phyloP scores from a whole-genome alignment of 2,113 vertebrate genomes.

The Xerus inauris region DNA sequence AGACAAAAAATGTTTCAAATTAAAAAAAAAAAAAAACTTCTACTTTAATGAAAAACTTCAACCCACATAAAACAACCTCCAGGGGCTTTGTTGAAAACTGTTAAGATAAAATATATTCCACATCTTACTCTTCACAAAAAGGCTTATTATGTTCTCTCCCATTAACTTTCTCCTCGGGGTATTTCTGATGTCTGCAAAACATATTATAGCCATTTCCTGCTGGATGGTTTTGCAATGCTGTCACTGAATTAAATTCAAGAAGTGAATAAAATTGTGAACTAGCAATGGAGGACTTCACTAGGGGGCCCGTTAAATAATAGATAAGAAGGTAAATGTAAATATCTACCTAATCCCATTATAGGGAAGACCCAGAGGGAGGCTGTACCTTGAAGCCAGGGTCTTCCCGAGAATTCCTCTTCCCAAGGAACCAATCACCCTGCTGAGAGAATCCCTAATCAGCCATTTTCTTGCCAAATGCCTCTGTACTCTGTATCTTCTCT shows the following conservation, averaged over 20 bases:
- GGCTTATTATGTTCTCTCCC: constrained; percentile 83
- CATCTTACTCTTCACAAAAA: constrained; percentile 80
- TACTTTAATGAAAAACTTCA: constrained; percentile 80
- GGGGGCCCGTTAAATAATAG: constrained; percentile 61
- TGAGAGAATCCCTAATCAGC: background rate
- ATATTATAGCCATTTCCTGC: constrained; percentile 81
- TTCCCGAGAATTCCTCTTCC: background rate
- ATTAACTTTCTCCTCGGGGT: constrained; percentile 84
- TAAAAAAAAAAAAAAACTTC: constrained; percentile 68
- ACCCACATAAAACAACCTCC: constrained; percentile 76
- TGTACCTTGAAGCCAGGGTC: constrained; percentile 11
- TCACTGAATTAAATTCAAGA: constrained; percentile 79
- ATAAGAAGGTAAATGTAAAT: constrained; percentile 66
- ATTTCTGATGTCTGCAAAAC: constrained; percentile 84
- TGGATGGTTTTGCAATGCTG: constrained; percentile 78
- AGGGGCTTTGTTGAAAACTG: constrained; percentile 78
- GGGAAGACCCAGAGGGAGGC: background rate
- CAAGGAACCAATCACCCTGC: background rate
- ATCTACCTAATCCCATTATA: constrained; percentile 35
- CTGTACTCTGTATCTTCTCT: background rate
- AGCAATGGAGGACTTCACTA: constrained; percentile 59
- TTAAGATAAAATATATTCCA: constrained; percentile 82
- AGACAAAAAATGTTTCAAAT: constrained; percentile 73
- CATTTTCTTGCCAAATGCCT: background rate
- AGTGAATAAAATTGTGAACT: constrained; percentile 72